Evolutionary conservation across 2,888 invertebrate genomes (phyloP), one percentile per base, ranked within the genome.

Genomic region (Conomelus anceps): DNA sequence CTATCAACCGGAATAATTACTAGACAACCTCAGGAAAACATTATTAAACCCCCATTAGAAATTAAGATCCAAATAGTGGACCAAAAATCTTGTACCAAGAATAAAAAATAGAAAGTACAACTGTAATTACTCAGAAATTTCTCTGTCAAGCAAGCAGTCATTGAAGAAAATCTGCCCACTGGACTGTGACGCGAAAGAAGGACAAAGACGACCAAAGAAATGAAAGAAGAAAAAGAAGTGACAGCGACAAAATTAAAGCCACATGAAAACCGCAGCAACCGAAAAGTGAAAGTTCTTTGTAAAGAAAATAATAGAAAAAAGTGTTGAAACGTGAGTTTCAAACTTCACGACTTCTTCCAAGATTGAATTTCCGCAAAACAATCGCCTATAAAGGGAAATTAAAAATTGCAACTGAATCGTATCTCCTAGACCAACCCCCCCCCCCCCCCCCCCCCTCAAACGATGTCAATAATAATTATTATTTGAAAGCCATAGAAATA

Each of bases 201-300:
- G 22, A 90, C 91, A 91, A 90, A 84, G 89, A 22, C 23, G 87
- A 90, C 86, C 85, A 41, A 85, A 85, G 89, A 87, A 85, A 85
- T 23, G 86, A 11, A 87, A 22, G 24, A 26, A 9, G n/a, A 20
- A n/a, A n/a, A 63, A 63, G 63, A 63, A 63, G 63, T 63, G 63
- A 63, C 63, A 63, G 63, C 63, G 34, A 34, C 34, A 13, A 34
- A 34, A 4, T 9, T 34, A 13, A 34, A 34, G 34, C 34, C n/a
- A 63, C 63, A 63, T 63, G 63, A 63, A 63, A 63, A 63, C 63
- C 63, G n/a, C 63, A 63, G 7, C 63, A 63, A 63, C 63, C 63
- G 34, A 63, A 63, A 63, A 63, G 63, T 63, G 63, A 63, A 63
- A 63, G 63, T 63, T 63, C n/a, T n/a, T 63, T 63, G 63, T n/a